Percentiles rank a stretch among this genome's conserved stretches.
Evolutionary conservation across 2,113 vertebrate genomes (phyloP).

Genomic region (Chaetops frenatus): DNA sequence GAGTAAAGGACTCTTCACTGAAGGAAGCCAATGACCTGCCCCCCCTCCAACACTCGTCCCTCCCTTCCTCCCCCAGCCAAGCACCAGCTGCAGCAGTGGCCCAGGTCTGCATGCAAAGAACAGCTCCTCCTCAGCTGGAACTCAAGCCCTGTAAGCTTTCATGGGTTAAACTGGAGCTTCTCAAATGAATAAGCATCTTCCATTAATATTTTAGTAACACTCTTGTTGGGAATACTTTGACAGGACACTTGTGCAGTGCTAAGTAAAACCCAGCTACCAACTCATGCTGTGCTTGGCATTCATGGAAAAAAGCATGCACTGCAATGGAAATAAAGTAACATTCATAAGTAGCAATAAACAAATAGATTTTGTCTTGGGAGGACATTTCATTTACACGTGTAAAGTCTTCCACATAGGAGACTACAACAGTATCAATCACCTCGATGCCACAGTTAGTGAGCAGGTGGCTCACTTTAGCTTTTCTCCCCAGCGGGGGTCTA

Average conservation of each 20-base stretch:
- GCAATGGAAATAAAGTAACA: not conserved
- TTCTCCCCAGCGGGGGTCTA: not conserved
- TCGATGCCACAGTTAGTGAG: not conserved
- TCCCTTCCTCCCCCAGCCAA: slow-evolving; percentile 19
- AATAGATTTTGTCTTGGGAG: not conserved
- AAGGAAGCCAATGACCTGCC: slow-evolving; percentile 22
- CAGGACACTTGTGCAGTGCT: not conserved
- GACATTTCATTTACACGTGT: not conserved
- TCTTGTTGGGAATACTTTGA: not conserved
- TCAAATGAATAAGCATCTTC: not conserved
- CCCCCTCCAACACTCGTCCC: not conserved
- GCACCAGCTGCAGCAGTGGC: not conserved
- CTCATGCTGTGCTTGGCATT: not conserved
- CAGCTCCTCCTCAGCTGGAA: not conserved
- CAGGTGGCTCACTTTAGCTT: not conserved
- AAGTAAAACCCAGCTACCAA: not conserved
- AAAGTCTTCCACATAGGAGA: not conserved
- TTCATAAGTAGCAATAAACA: not conserved
- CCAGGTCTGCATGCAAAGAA: not conserved
- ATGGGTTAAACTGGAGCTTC: not conserved
- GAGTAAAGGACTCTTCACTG: slow-evolving; percentile 39
- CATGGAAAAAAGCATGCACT: not conserved
- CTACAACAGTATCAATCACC: not conserved
- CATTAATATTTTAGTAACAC: not conserved
- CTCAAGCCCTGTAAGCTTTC: not conserved